Evolutionary conservation across 2,113 vertebrate species (phyloP), one percentile per base, ranked within the genome.

Genomic region (Orthonyx spaldingii): DNA sequence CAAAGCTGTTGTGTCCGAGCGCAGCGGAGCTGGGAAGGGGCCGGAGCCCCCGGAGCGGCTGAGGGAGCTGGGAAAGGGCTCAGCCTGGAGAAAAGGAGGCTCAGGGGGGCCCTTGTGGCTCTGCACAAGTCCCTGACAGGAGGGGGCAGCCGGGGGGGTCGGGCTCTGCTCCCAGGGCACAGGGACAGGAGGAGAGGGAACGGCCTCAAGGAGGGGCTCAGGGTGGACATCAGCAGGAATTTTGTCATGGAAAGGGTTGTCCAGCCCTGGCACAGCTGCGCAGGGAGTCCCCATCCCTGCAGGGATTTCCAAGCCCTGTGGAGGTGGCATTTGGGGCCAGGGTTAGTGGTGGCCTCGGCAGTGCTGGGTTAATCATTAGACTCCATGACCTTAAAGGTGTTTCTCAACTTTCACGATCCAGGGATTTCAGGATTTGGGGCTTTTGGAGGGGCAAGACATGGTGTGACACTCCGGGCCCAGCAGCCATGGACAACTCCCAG

Each of bases 361-460:
- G 13, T 1, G 41, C 13, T 50, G 22, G 13, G 13, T 64, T 44
- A 22, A n/a, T 42, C 10, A 7, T 41, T 41, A 14, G 5, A 11
- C 14, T 46, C 15, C 0, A 4, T 26, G 64, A 35, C 19, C 6
- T 59, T 7, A 9, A 16, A 32, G 8, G 3, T 24, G 18, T 7
- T 23, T 41, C 16, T 5, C 22, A 41, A 3, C 10, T 3, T 1
- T 4, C 7, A 5, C 0, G 3, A 3, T 28, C 18, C 19, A 11
- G 27, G 4, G n/a, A 28, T 41, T 33, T 22, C 16, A 1, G 6
- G 16, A 24, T 6, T 47, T 22, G 6, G 1, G 32, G 2, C 10
- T 69, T 65, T 22, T 2, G n/a, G 17, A 49, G 41, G 30, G 19
- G 37, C 0, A 3, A 11, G 56, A 27, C 7, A 0, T 0, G 3